phyloP scores from a whole-genome alignment of 2,113 vertebrate genomes.

The Pitta sordida region DNA sequence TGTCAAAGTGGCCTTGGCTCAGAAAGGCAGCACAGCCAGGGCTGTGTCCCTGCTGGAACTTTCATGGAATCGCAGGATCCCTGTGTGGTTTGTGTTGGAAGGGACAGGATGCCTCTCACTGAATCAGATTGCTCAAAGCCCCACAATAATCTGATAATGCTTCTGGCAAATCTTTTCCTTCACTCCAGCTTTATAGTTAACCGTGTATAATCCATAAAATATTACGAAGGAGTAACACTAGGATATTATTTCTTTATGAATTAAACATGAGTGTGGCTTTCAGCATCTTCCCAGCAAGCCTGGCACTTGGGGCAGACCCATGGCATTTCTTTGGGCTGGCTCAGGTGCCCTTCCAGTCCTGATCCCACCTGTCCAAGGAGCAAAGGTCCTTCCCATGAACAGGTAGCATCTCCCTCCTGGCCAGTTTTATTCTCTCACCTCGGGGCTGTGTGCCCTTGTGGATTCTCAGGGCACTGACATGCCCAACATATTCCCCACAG shows the following conservation, averaged over 20 bases:
- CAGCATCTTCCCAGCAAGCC: neutral
- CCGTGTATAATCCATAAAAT: neutral
- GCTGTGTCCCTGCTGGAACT: neutral
- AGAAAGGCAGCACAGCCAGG: neutral
- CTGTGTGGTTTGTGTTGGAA: fast-evolving
- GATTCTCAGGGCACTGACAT: neutral
- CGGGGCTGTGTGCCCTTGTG: neutral
- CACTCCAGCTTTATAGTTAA: neutral
- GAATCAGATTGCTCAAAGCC: neutral
- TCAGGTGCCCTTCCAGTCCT: neutral
- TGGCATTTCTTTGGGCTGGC: neutral
- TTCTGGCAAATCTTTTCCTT: neutral
- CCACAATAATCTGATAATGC: neutral
- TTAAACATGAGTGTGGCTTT: neutral
- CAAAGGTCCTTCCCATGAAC: neutral
- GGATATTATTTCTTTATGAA: neutral
- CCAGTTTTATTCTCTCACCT: neutral
- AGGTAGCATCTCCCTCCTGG: neutral
- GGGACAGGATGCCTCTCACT: neutral
- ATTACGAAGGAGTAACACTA: neutral
- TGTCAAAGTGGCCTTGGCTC: conserved; percentile 9
- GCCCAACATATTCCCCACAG: neutral
- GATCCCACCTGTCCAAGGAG: neutral
- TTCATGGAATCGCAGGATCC: neutral
- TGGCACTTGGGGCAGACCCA: fast-evolving